phyloP scores from a whole-genome alignment of 2,113 vertebrate genomes.

The Uria lomvia region DNA sequence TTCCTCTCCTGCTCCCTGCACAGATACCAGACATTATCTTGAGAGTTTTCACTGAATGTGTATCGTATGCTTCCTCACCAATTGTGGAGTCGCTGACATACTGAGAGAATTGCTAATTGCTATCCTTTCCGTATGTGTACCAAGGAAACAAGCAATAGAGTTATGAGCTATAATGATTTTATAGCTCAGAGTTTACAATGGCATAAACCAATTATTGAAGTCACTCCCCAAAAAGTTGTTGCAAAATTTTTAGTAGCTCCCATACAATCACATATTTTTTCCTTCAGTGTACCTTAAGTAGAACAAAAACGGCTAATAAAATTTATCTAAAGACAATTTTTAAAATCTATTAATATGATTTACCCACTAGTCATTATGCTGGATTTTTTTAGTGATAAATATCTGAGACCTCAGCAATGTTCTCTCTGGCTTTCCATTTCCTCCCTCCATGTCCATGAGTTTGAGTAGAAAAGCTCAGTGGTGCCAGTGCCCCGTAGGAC shows the following conservation, averaged over 20 bases:
- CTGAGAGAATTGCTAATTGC: background rate
- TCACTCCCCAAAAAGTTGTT: background rate
- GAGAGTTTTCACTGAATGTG: background rate
- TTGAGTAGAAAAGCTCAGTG: background rate
- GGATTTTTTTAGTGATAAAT: background rate
- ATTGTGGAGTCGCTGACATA: background rate
- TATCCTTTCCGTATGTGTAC: background rate
- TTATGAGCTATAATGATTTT: background rate
- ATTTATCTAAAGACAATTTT: background rate
- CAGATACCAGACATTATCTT: background rate
- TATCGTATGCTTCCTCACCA: background rate
- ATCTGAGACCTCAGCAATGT: background rate
- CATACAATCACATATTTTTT: background rate
- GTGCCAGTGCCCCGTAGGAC: background rate
- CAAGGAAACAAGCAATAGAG: background rate
- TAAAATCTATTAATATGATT: background rate
- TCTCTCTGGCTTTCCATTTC: background rate
- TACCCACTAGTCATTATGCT: background rate
- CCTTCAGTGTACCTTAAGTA: background rate
- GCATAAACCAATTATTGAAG: background rate
- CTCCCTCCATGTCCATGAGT: background rate
- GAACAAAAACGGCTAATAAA: background rate
- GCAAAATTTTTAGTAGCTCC: background rate
- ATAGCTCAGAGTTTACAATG: background rate
- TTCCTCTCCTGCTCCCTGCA: background rate